Percentiles rank a stretch among this genome's conserved stretches.
Conservation (phyloP, 2,113 vertebrate species). For the Upupa epops region DNA sequence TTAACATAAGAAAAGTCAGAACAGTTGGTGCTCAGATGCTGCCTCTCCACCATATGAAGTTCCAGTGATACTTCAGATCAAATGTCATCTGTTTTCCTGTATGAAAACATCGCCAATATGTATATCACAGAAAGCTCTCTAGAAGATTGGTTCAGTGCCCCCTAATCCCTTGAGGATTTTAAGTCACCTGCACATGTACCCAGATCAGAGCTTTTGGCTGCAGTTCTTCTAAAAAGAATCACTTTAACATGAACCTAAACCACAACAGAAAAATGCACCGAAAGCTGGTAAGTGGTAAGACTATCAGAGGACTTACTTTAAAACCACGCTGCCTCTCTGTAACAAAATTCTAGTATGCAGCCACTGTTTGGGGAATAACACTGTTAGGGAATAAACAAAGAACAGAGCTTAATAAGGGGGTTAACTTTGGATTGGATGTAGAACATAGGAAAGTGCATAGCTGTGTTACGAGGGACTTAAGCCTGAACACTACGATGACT, state of each 20-base stretch:
- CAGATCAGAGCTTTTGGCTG: background rate
- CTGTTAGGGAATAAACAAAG: background rate
- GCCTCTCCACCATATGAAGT: fast-evolving
- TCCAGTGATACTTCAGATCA: background rate
- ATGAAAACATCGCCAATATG: background rate
- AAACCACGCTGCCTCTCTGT: background rate
- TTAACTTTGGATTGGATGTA: background rate
- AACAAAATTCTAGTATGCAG: background rate
- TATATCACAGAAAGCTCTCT: background rate
- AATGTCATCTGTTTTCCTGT: background rate
- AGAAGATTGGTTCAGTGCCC: background rate
- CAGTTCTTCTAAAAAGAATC: background rate
- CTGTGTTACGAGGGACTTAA: background rate
- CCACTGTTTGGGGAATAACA: background rate
- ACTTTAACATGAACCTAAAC: background rate
- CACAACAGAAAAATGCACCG: background rate
- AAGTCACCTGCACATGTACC: background rate
- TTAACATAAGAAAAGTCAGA: background rate
- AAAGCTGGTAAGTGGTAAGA: background rate
- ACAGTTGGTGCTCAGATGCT: background rate
- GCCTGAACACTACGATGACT: background rate
- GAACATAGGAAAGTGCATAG: fast-evolving
- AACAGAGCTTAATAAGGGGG: background rate
- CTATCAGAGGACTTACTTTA: background rate
- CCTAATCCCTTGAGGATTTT: background rate